phyloP scores from a whole-genome alignment of 2,888 invertebrate genomes.

The Hirtodrosophila histrioides region DNA sequence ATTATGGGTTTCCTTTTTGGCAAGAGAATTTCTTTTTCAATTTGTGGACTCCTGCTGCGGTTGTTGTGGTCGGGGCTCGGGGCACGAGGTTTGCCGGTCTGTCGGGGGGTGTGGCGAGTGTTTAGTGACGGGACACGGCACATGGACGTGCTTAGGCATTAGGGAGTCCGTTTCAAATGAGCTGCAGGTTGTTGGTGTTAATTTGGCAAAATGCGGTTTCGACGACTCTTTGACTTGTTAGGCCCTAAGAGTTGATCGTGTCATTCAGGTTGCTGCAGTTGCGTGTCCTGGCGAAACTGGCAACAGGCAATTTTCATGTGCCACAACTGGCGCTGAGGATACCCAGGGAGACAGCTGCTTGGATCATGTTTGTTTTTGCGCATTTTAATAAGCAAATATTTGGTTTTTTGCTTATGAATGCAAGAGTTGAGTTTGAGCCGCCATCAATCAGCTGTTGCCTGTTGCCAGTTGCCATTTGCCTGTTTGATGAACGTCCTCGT shows the following conservation, averaged over 20 bases:
- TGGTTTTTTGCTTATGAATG: slow-evolving; percentile 60
- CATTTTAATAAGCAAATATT: slow-evolving; percentile 78
- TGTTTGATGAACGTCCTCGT: slow-evolving; percentile 40
- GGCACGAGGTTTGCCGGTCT: background rate
- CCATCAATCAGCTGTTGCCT: slow-evolving; percentile 71
- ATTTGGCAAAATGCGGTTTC: slow-evolving; percentile 76
- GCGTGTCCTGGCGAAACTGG: slow-evolving; percentile 58
- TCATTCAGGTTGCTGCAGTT: slow-evolving; percentile 55
- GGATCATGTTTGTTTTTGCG: slow-evolving; percentile 55
- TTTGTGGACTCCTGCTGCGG: slow-evolving; percentile 27
- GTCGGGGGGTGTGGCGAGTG: slow-evolving; percentile 65
- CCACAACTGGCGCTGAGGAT: slow-evolving; percentile 59
- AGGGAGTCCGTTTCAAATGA: slow-evolving; percentile 61
- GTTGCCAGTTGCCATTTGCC: slow-evolving; percentile 59
- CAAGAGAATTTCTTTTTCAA: slow-evolving; percentile 50
- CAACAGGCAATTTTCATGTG: slow-evolving; percentile 72
- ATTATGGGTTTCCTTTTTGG: slow-evolving; percentile 70
- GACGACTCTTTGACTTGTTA: slow-evolving; percentile 9
- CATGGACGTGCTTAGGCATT: slow-evolving; percentile 75
- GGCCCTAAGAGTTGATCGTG: slow-evolving; percentile 37
- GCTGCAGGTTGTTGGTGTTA: slow-evolving; percentile 57
- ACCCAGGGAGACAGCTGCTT: slow-evolving; percentile 60
- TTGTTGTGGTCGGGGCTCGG: slow-evolving; percentile 9
- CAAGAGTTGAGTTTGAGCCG: slow-evolving; percentile 32
- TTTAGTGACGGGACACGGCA: slow-evolving; percentile 73